Evolutionary conservation across 2,797 vertebrate genomes (phyloP).

Genomic region (Aselliscus stoliczkanus): DNA sequence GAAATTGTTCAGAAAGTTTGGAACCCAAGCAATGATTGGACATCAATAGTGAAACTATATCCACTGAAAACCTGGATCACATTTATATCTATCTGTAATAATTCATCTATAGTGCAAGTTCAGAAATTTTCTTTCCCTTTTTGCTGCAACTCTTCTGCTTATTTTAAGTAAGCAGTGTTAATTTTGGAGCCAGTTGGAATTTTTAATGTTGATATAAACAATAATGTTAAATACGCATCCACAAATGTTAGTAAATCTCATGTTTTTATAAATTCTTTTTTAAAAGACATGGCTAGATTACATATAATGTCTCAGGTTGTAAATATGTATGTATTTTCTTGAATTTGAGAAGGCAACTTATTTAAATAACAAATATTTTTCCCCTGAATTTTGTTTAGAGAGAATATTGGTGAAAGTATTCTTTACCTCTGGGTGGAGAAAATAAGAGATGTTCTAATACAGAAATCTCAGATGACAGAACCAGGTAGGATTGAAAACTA

Average conservation of each 20-base stretch:
- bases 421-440: constrained; percentile 97
- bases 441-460: constrained; percentile 90
- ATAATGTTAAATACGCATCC: not conserved
- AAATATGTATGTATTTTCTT: constrained; percentile 27
- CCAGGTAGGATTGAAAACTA: constrained; percentile 84
- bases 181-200: constrained; percentile 16
- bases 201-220: constrained; percentile 29
- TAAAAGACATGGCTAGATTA: not conserved
- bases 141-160: not conserved
- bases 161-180: constrained; percentile 34
- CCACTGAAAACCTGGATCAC: not conserved
- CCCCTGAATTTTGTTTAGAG: constrained; percentile 83
- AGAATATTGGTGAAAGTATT: constrained; percentile 93
- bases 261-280: not conserved
- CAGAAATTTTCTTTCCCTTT: not conserved
- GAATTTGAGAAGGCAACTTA: not conserved
- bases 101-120: not conserved
- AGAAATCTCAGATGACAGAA: constrained; percentile 86
- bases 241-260: not conserved
- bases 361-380: constrained; percentile 48
- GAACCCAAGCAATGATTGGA: not conserved
- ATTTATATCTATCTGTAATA: not conserved
- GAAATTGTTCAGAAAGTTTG: constrained; percentile 1
- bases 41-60: not conserved
- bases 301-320: not conserved